Base-by-base conservation (phyloP, 1,140 invertebrate species). In the Drosophila neocordata region DNA sequence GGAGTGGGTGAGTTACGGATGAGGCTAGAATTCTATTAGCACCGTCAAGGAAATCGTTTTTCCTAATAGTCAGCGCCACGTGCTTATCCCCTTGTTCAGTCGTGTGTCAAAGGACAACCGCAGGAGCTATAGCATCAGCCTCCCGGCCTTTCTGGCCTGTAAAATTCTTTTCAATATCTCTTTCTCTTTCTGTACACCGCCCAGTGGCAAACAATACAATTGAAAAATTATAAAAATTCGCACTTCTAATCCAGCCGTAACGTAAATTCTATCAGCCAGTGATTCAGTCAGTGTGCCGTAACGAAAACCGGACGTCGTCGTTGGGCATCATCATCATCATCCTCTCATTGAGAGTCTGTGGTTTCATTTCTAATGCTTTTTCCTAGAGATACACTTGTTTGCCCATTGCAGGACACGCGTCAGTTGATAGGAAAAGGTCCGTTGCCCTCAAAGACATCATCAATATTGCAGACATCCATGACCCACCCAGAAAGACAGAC, bases 201-300 rank as follows among this genome's bases (percentile, higher is more conserved):
- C 31, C 62, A 56, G 41, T 56, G 58, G 53, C 79, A 76, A 87
- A 71, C 83, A 88, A 83, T 77, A 79, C 83, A 88, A 88, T 88
- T 88, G 83, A 88, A 88, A 87, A 88, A 88, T 87, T 89, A 83
- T 87, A 82, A 88, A 88, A 88, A 88, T 83, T 88, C 79, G 83
- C 83, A 88, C 83, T 88, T 69, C 61, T 55, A 60, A 73, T 74
- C 56, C 69, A 68, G 51, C 7, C 61, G 60, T 73, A 72, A 61
- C 69, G 73, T 68, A 76, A 73, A 71, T 37, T 56, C 55, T 60
- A 41, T 48, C 35, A 22, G 60, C 37, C 73, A 61, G 24, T 11
- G 15, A 18, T 8, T 48, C 41, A 48, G 41, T 48, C 41, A 20
- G 15, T 48, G n/a, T 64, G 53, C 65, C 79, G 67, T 57, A 78